Conservation (phyloP, 2,888 invertebrate genomes). For the Pteria penguin region DNA sequence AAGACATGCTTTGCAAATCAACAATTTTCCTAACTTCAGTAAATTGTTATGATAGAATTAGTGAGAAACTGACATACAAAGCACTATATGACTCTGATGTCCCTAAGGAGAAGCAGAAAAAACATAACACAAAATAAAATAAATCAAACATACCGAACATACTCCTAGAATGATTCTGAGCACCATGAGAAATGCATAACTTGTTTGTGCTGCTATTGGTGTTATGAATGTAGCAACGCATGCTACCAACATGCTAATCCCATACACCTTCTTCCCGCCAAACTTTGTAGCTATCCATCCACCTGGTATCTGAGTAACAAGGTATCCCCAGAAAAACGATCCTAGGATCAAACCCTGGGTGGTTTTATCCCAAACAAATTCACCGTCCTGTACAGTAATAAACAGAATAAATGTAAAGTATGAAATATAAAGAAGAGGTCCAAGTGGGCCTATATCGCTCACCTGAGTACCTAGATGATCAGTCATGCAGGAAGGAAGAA, state of each 20-base stretch:
- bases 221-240: conserved; percentile 70
- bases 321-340: conserved; percentile 75
- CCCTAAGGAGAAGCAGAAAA: too few species aligned
- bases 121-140: too few species aligned
- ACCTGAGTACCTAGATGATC: too few species aligned
- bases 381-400: conserved; percentile 72
- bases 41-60: too few species aligned
- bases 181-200: conserved; percentile 65
- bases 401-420: too few species aligned
- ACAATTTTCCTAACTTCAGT: too few species aligned
- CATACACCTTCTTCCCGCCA: conserved; percentile 74
- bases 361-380: conserved; percentile 68
- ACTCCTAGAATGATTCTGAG: conserved; percentile 67
- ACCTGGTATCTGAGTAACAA: conserved; percentile 71
- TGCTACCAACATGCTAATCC: conserved; percentile 67
- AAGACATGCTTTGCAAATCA: too few species aligned
- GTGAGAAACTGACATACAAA: not conserved
- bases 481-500: too few species aligned
- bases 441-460: too few species aligned
- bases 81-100: not conserved
- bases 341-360: conserved; percentile 69
- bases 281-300: conserved; percentile 74
- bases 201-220: conserved; percentile 68
- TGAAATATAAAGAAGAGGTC: too few species aligned
- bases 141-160: conserved; percentile 64